Evolutionary conservation across 2,888 invertebrate species (phyloP), one percentile per base, ranked within the genome.

Genomic region (Argyresthia albistria): DNA sequence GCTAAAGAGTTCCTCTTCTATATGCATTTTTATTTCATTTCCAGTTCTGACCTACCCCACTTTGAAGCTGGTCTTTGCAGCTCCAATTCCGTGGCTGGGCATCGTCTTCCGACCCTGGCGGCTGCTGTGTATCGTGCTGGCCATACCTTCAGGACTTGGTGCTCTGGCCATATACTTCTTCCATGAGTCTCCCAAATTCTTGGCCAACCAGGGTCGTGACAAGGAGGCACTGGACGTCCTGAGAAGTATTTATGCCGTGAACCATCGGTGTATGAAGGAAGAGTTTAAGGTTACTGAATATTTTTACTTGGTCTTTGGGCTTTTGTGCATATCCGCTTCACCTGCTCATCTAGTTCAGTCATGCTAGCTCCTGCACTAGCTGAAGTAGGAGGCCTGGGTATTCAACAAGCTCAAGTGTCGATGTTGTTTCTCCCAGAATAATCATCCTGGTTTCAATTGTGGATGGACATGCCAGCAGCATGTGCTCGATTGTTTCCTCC

Each of bases 141-240:
- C 83, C 0, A 43, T 86, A 11, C 86, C 86, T 0, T 67, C 73
- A 8, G 84, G 82, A 0, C 45, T 92, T 0, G 90, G 93, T 50
- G 90, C 90, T 0, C 12, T 91, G 0, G 87, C 90, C 8, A 79
- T 92, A 11, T 76, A 86, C 45, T 84, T 86, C 57, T 88, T 92
- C 63, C 92, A 94, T 0, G 95, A 96, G 70, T 95, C 93, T 53
- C 95, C 96, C 0, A 94, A 94, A 69, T 95, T 92, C 68, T 80
- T 92, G 51, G 87, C 92, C 14, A 89, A 91, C 35, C 89, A 90
- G 57, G 92, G 92, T 0, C 80, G 88, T 56, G 79, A 82, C 0
- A 88, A 90, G 0, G 89, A 90, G 56, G 92, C 94, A 0, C 63
- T 95, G 53, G 67, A 69, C 4, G 81, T 86, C 0, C 56, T 88